Percentiles rank a stretch among this genome's conserved stretches.
These are phyloP conservation scores for Gopherus evgoodei DNA, from an alignment of 2,113 vertebrate species.

Conservation along the genomic window DNA sequence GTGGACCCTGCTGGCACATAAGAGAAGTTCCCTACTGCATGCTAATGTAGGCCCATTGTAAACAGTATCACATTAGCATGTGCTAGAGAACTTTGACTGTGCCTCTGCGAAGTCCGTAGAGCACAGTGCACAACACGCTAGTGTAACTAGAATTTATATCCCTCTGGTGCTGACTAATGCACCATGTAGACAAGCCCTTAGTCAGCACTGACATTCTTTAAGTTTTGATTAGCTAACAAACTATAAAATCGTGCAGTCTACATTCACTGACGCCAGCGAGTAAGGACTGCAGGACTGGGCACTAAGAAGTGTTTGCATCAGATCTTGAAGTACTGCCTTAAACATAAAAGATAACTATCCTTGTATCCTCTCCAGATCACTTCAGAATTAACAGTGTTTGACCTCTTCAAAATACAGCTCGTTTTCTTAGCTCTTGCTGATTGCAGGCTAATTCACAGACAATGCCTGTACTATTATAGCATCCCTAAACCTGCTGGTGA, in stretches of 20 bases:
- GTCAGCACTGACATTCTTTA: background rate
- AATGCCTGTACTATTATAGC: slow-evolving; percentile 38
- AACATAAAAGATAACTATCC: slow-evolving; percentile 11
- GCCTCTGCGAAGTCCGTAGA: background rate
- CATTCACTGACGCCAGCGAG: background rate
- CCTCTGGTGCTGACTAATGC: background rate
- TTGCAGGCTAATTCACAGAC: background rate
- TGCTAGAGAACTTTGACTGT: background rate
- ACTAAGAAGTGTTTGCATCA: background rate
- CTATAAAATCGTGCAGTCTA: background rate
- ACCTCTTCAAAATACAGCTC: slow-evolving; percentile 29
- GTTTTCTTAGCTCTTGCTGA: background rate
- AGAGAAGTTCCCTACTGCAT: background rate
- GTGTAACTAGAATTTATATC: background rate
- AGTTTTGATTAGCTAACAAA: background rate
- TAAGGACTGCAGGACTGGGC: background rate
- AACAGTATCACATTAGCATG: background rate
- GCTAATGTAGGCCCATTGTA: background rate
- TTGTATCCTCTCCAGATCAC: background rate
- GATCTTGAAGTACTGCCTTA: background rate
- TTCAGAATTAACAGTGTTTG: slow-evolving; percentile 44
- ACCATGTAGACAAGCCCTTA: background rate
- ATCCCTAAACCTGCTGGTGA: background rate
- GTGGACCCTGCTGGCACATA: background rate
- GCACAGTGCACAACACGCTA: background rate